phyloP scores from a whole-genome alignment of 2,113 vertebrate genomes.

The Mungos mungo region DNA sequence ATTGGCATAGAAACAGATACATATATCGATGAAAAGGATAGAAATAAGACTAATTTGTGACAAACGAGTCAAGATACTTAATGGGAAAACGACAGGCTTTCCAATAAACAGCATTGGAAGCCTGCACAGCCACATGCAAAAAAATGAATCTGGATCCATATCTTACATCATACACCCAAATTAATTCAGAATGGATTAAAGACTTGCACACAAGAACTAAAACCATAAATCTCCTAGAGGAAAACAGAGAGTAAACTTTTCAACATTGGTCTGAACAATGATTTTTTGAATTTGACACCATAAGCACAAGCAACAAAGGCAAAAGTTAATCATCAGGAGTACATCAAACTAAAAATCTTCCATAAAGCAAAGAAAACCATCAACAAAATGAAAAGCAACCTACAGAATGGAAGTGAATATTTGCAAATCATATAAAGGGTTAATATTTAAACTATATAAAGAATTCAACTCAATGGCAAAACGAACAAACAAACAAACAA shows the following conservation, averaged over 20 bases:
- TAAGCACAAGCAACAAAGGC: not conserved
- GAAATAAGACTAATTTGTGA: not conserved
- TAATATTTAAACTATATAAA: not conserved
- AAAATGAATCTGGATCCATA: not conserved
- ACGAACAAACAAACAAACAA: not conserved
- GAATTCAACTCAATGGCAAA: not conserved
- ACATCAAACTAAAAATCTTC: not conserved
- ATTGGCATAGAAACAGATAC: not conserved
- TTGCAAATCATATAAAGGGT: not conserved
- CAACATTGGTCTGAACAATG: not conserved
- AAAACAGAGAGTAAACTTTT: not conserved
- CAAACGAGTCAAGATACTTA: not conserved
- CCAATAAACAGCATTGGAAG: not conserved
- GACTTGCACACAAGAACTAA: not conserved
- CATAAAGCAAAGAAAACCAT: not conserved
- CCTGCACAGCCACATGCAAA: not conserved
- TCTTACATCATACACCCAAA: not conserved
- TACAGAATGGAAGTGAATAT: not conserved
- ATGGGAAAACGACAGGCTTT: not conserved
- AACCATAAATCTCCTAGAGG: not conserved
- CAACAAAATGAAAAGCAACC: not conserved
- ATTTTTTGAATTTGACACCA: not conserved
- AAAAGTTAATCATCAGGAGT: not conserved
- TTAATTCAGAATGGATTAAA: not conserved
- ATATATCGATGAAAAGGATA: not conserved